phyloP scores from a whole-genome alignment of 92 coral and sea anemone species.

The Metridium senile region DNA sequence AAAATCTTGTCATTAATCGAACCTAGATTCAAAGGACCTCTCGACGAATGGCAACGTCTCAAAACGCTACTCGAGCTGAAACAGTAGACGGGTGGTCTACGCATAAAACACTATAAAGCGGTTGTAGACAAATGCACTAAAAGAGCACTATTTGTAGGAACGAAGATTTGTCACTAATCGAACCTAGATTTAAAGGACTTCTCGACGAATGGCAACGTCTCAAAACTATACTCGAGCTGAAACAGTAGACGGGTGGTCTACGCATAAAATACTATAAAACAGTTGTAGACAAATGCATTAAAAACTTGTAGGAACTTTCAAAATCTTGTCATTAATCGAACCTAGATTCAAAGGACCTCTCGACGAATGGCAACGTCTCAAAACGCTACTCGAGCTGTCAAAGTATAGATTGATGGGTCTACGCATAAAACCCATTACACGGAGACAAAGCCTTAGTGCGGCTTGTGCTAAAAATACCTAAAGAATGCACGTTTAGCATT shows the following conservation, averaged over 20 bases:
- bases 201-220: constrained; percentile 27
- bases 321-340: constrained; percentile 10
- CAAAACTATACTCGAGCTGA: constrained; percentile 12
- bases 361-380: constrained; percentile 29
- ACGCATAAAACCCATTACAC: neutral
- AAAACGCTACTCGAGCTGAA: constrained; percentile 6
- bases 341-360: constrained; percentile 32
- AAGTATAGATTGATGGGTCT: no score
- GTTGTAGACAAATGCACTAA: no score
- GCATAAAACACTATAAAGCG: neutral
- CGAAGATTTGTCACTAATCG: constrained; percentile 11
- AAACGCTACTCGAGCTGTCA: constrained; percentile 9
- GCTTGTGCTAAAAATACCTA: no score
- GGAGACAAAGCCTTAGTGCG: no score
- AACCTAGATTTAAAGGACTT: constrained; percentile 21
- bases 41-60: constrained; percentile 29
- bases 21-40: constrained; percentile 31
- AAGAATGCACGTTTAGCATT: no score
- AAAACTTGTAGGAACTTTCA: constrained; percentile 1
- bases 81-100: neutral
- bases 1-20: constrained; percentile 10
- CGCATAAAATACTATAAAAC: no score
- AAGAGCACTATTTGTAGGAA: constrained; percentile 19
- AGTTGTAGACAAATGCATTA: no score
- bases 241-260: no score